Evolutionary conservation across 2,888 invertebrate genomes (phyloP).

Genomic region (Lepidocyrtinus sp.): DNA sequence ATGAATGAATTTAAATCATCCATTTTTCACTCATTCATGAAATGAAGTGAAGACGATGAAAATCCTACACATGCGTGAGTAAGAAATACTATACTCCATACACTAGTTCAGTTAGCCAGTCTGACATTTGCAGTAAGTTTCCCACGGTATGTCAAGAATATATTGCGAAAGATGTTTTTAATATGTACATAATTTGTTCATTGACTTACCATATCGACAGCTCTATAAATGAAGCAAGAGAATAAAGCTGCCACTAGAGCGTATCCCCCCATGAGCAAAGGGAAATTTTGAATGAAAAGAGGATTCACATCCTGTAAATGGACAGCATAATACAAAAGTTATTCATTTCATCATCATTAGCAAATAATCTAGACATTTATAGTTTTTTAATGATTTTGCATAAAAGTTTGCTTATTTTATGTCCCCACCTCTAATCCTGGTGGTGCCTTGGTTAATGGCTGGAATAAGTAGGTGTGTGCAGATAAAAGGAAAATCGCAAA

Average conservation of each 20-base stretch:
- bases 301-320: slow-evolving; percentile 56
- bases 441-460: slow-evolving; percentile 18
- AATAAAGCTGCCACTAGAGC: slow-evolving; percentile 42
- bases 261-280: slow-evolving; percentile 50
- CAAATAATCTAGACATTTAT: not conserved
- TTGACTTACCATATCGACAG: slow-evolving; percentile 61
- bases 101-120: not conserved
- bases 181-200: too few species aligned
- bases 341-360: not conserved
- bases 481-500: slow-evolving; percentile 37
- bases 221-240: slow-evolving; percentile 57
- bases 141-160: not conserved
- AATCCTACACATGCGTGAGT: too few species aligned
- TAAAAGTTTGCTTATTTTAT: slow-evolving; percentile 27
- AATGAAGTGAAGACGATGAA: too few species aligned
- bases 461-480: slow-evolving; percentile 34
- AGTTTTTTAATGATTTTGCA: slow-evolving; percentile 25
- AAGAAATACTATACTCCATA: not conserved
- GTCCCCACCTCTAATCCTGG: slow-evolving; percentile 28
- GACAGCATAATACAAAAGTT: not conserved
- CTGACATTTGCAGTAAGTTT: not conserved
- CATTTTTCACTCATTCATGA: too few species aligned
- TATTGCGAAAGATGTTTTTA: not conserved
- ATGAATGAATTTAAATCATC: too few species aligned
- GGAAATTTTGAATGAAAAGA: slow-evolving; percentile 52